These are phyloP conservation scores for Meandrina meandrites DNA, from an alignment of 92 coral and sea anemone species.

Conservation along the genomic window DNA sequence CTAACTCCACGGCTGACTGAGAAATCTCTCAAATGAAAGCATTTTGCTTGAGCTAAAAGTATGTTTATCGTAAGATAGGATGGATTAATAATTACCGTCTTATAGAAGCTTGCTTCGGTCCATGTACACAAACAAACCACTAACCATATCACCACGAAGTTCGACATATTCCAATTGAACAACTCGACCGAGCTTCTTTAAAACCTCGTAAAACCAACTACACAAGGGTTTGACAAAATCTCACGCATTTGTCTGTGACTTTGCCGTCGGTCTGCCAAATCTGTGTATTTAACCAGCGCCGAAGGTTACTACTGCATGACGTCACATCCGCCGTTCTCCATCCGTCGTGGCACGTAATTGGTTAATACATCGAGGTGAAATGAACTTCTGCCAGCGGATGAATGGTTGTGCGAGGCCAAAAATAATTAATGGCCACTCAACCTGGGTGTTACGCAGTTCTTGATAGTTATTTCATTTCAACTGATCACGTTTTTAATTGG, in stretches of 20 bases:
- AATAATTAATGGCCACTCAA: not conserved
- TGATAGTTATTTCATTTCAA: not conserved
- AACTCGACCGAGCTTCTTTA: not conserved
- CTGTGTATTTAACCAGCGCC: constrained; percentile 13
- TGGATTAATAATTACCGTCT: constrained; percentile 17
- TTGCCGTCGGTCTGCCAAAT: constrained; percentile 10
- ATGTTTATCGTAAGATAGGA: not conserved
- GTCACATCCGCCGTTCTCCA: constrained; percentile 41
- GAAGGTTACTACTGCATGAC: constrained; percentile 12
- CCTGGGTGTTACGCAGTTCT: not conserved
- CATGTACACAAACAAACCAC: constrained; percentile 5
- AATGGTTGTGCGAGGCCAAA: not conserved
- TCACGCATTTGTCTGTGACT: not conserved
- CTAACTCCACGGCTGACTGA: not conserved
- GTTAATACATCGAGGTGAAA: not conserved
- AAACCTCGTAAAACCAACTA: not conserved
- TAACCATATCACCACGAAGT: not conserved
- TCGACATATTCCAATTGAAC: not conserved
- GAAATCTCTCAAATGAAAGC: not conserved
- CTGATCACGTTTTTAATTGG: not conserved
- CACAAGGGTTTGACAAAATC: not conserved
- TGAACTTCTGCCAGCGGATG: not conserved
- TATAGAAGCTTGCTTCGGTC: constrained; percentile 4
- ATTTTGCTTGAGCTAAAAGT: not conserved
- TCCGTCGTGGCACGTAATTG: constrained; percentile 32